Evolutionary conservation across 2,113 vertebrate species (phyloP).

Genomic region (Syngnathus typhle): DNA sequence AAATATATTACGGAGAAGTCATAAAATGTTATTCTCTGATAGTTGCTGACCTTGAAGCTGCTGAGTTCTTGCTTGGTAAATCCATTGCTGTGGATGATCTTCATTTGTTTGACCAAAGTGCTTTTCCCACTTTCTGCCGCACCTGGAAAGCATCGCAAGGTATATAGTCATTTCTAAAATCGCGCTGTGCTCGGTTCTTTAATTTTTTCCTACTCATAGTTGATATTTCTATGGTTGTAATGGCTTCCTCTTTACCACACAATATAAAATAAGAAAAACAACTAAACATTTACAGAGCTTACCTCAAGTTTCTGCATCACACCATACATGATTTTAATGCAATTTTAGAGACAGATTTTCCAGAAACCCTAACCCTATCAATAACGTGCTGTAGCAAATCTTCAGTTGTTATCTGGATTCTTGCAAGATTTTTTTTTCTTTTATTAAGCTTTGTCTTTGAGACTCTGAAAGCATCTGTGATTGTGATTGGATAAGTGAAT

Average conservation of each 20-base stretch:
- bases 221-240: no score
- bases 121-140: constrained; percentile 76
- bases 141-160: constrained; percentile 41
- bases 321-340: no score
- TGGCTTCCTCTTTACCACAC: no score
- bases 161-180: neutral
- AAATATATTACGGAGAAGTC: neutral
- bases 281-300: neutral
- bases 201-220: neutral
- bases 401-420: no score
- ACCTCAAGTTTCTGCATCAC: neutral
- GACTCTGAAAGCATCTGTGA: no score
- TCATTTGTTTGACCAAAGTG: constrained; percentile 78
- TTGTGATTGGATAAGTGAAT: no score
- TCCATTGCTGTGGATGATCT: constrained; percentile 75
- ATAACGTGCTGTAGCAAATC: no score
- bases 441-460: no score
- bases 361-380: no score
- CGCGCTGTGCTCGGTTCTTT: neutral
- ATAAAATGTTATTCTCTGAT: neutral
- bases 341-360: no score
- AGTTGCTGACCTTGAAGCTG: constrained; percentile 70
- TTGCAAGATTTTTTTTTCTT: no score
- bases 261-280: neutral
- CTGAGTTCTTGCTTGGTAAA: constrained; percentile 70